Conservation (phyloP, 2,888 invertebrate species). For the Nomada flava region DNA sequence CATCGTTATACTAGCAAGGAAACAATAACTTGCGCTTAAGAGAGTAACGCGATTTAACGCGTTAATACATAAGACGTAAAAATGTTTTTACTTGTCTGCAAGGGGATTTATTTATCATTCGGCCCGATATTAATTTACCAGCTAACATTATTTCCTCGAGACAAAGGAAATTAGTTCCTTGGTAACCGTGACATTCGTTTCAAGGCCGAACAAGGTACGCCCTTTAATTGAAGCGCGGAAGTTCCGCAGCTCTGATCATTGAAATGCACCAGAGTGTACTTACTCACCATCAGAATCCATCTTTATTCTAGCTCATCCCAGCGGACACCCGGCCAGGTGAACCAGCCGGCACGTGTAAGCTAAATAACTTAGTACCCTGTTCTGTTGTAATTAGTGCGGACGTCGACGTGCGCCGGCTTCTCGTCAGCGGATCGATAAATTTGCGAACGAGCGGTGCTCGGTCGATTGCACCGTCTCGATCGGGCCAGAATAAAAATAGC, state of each 20-base stretch:
- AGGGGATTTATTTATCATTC: too few relatives aligned
- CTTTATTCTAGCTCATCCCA: conserved; percentile 45
- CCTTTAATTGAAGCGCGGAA: background rate
- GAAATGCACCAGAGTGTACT: conserved; percentile 19
- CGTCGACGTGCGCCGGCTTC: conserved; percentile 52
- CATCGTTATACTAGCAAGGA: conserved; percentile 2
- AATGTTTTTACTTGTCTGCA: too few relatives aligned
- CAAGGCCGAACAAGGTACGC: too few relatives aligned
- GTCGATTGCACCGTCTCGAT: conserved; percentile 38
- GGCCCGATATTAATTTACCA: too few relatives aligned
- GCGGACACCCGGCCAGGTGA: conserved; percentile 29
- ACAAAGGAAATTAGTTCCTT: too few relatives aligned
- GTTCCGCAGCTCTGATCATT: background rate
- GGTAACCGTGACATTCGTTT: background rate
- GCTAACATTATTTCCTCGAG: too few relatives aligned
- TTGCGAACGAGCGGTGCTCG: conserved; percentile 24
- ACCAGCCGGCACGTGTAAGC: conserved; percentile 45
- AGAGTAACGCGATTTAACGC: conserved; percentile 8
- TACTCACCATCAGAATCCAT: conserved; percentile 54
- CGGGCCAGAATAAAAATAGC: background rate
- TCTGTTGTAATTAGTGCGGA: conserved; percentile 63
- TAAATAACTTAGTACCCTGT: conserved; percentile 66
- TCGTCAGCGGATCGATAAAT: conserved; percentile 60
- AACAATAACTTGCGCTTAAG: background rate
- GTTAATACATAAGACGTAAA: too few relatives aligned